Conservation (phyloP, 23 tunicate genomes). For the Corella eumyota region DNA sequence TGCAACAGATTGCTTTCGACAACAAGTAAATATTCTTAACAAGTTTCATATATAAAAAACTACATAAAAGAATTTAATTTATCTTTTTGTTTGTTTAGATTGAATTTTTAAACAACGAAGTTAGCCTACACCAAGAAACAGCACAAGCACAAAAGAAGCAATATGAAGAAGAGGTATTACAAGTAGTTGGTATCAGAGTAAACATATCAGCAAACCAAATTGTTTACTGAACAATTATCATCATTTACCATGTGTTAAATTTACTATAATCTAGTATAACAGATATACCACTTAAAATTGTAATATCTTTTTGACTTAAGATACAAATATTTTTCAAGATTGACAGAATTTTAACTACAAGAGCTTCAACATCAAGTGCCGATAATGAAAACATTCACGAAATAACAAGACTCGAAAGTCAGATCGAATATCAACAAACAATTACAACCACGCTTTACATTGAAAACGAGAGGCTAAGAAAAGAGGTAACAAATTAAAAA, state of each 20-base stretch:
- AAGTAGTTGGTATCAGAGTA: too few relatives aligned
- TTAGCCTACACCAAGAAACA: constrained; percentile 36
- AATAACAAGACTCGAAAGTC: constrained; percentile 12
- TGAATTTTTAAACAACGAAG: constrained; percentile 56
- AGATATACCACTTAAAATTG: too few relatives aligned
- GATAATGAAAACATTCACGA: constrained; percentile 1
- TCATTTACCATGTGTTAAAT: too few relatives aligned
- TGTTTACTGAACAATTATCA: too few relatives aligned
- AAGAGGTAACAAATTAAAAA: too few relatives aligned
- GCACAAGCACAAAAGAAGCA: constrained; percentile 33
- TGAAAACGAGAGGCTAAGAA: constrained; percentile 30
- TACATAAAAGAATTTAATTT: too few relatives aligned
- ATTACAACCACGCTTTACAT: constrained; percentile 18
- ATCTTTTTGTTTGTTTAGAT: too few relatives aligned
- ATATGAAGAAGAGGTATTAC: constrained; percentile 55
- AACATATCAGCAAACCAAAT: too few relatives aligned
- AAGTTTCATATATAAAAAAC: not conserved
- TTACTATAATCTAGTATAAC: too few relatives aligned
- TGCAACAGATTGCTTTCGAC: constrained; percentile 38
- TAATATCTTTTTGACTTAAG: too few relatives aligned
- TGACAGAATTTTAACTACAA: too few relatives aligned
- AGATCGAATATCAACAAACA: constrained; percentile 17
- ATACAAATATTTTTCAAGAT: too few relatives aligned
- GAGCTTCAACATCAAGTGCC: not conserved
- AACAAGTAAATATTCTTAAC: constrained; percentile 10